A percentile compares a stretch with the other conserved stretches of the same genome.
These are phyloP conservation scores for Apeira syringaria DNA, from an alignment of 2,888 invertebrate genomes.

Conservation along the genomic window DNA sequence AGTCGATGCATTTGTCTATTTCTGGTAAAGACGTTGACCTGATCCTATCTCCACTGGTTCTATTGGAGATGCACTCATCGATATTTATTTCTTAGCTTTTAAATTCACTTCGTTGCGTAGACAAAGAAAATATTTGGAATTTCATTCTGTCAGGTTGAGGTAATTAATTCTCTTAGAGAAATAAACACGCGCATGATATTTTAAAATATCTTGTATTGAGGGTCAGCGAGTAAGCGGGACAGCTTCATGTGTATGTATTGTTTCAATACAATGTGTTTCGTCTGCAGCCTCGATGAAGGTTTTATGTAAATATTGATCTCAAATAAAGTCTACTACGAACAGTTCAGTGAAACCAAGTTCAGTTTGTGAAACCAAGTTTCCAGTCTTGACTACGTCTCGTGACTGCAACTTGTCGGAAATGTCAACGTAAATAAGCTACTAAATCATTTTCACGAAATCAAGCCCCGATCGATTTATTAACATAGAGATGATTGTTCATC, in stretches of 20 bases:
- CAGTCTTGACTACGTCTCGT: too few species aligned
- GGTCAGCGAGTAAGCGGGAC: slow-evolving; percentile 22
- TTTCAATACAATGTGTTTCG: slow-evolving; percentile 53
- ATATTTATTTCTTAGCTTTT: slow-evolving; percentile 33
- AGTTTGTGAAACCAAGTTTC: too few species aligned
- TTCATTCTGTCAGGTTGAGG: slow-evolving; percentile 10
- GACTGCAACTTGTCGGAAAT: too few species aligned
- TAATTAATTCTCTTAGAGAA: slow-evolving; percentile 15
- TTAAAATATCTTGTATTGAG: slow-evolving; percentile 22
- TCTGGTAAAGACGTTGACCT: slow-evolving; percentile 76
- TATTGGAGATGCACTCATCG: slow-evolving; percentile 55
- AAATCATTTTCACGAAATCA: too few species aligned
- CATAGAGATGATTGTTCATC: too few species aligned
- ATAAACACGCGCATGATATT: slow-evolving; percentile 15
- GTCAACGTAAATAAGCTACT: too few species aligned
- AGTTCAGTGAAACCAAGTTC: too few species aligned
- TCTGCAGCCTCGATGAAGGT: slow-evolving; percentile 51
- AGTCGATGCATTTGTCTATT: slow-evolving; percentile 62
- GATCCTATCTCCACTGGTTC: slow-evolving; percentile 44
- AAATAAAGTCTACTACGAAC: too few species aligned
- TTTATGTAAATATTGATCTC: too few species aligned
- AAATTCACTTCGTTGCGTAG: slow-evolving; percentile 10
- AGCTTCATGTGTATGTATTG: slow-evolving; percentile 52
- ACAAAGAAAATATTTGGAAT: slow-evolving; percentile 19
- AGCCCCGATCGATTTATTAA: too few species aligned